Percentiles rank a stretch among this genome's conserved stretches.
Evolutionary conservation across 1,140 invertebrate species (phyloP).

Genomic region (Drosophila novamexicana): DNA sequence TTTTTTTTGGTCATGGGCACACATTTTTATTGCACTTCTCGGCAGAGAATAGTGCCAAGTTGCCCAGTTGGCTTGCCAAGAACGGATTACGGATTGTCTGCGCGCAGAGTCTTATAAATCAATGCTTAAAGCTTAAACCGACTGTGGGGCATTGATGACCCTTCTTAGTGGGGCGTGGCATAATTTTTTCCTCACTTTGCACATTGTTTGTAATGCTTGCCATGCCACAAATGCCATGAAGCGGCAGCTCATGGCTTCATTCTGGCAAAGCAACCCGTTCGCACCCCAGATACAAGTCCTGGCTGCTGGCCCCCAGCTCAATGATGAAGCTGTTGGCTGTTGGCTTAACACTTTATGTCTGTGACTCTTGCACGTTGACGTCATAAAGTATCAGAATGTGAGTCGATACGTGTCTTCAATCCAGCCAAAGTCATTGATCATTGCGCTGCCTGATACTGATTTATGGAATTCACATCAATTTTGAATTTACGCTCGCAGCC

Average conservation of each 20-base stretch:
- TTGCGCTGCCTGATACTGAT: constrained; percentile 70
- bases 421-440: constrained; percentile 74
- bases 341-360: constrained; percentile 63
- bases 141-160: constrained; percentile 40
- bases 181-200: constrained; percentile 47
- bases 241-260: constrained; percentile 46
- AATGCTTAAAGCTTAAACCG: constrained; percentile 75
- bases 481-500: constrained; percentile 49
- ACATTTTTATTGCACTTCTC: constrained; percentile 78
- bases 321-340: constrained; percentile 71
- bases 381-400: constrained; percentile 52
- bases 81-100: constrained; percentile 68
- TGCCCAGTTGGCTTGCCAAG: constrained; percentile 73
- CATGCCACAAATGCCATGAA: constrained; percentile 57
- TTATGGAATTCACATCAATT: constrained; percentile 70
- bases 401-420: constrained; percentile 75
- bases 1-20: constrained; percentile 46
- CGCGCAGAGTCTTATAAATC: constrained; percentile 64
- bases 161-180: constrained; percentile 30
- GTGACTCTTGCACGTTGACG: constrained; percentile 57
- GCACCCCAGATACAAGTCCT: neutral
- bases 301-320: constrained; percentile 3
- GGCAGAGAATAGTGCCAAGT: constrained; percentile 55
- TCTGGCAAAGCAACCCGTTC: constrained; percentile 32
- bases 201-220: constrained; percentile 65